phyloP scores from a whole-genome alignment of 2,888 invertebrate species.

The Linyphia triangularis region DNA sequence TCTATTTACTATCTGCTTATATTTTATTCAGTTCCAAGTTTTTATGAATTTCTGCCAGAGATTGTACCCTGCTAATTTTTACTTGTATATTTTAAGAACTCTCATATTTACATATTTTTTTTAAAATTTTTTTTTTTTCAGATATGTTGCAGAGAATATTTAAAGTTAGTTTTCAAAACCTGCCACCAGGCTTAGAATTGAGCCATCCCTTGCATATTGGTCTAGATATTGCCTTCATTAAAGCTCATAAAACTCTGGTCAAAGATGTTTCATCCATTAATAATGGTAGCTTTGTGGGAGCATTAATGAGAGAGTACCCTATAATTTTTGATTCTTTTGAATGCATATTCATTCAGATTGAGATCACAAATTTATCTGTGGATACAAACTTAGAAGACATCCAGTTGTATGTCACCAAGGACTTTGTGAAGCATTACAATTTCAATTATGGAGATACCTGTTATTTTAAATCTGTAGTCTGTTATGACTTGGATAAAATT shows the following conservation, averaged over 20 bases:
- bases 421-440: slow-evolving; percentile 50
- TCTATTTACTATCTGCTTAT: too few relatives aligned
- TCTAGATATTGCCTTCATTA: not conserved
- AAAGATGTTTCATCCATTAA: not conserved
- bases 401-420: slow-evolving; percentile 51
- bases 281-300: slow-evolving; percentile 25
- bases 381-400: slow-evolving; percentile 23
- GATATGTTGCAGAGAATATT: slow-evolving; percentile 58
- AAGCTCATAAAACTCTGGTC: not conserved
- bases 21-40: not conserved
- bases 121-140: slow-evolving; percentile 7
- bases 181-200: slow-evolving; percentile 13
- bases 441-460: slow-evolving; percentile 23
- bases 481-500: slow-evolving; percentile 48
- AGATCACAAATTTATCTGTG: not conserved
- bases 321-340: slow-evolving; percentile 26
- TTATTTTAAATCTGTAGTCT: slow-evolving; percentile 52
- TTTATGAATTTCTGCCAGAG: not conserved
- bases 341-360: slow-evolving; percentile 45
- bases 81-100: not conserved
- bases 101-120: not conserved
- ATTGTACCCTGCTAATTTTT: not conserved
- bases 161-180: slow-evolving; percentile 4
- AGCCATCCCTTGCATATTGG: slow-evolving; percentile 36
- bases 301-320: slow-evolving; percentile 37